Base-by-base conservation (phyloP, 2,113 vertebrate genomes). In the Thomomys bottae region DNA sequence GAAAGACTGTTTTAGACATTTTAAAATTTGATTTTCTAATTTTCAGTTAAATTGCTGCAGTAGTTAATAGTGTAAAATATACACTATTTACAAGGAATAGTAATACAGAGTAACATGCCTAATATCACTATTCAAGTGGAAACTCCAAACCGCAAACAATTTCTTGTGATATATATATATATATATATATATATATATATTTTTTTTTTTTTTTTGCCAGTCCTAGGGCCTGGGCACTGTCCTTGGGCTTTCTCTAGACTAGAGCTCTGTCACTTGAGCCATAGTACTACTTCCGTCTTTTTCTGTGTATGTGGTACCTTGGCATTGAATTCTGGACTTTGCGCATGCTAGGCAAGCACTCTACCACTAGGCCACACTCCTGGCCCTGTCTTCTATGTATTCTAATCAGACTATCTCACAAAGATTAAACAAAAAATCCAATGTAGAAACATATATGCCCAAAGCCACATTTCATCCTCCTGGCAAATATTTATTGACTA, bases 31-130 rank as follows among this genome's bases (percentile, higher is more conserved):
- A 78, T 71, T 21, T 6, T 28, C 66, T 91, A 87, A 79, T 82
- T 94, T 89, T 87, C 34, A 93, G 12, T 92, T 88, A 78, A 90
- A 64, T 40, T 73, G 42, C 15, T 57, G 38, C 36, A 66, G 17
- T 70, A 84, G 21, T 76, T 61, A 83, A 24, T 84, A 73, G 38
- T 64, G 68, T 9, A 59, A 87, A 70, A 54, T 88, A 36, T 5
- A 87, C n/a, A n/a, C n/a, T n/a, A n/a, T n/a, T n/a, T n/a, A n/a
- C 54, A 59, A 82, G 73, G 54, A 77, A 63, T 59, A 85, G 38
- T 30, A 36, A 73, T 84, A 28, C 34, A 85, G 78, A 88, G 57
- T 66, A 81, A 23, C 11, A 18, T 1, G 0, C 79, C 70, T 79
- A 64, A 73, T 21, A 24, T 26, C 1, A 28, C 23, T 79, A 1